Evolutionary conservation across 2,888 invertebrate genomes (phyloP).

Genomic region (Syrista parreyssii): DNA sequence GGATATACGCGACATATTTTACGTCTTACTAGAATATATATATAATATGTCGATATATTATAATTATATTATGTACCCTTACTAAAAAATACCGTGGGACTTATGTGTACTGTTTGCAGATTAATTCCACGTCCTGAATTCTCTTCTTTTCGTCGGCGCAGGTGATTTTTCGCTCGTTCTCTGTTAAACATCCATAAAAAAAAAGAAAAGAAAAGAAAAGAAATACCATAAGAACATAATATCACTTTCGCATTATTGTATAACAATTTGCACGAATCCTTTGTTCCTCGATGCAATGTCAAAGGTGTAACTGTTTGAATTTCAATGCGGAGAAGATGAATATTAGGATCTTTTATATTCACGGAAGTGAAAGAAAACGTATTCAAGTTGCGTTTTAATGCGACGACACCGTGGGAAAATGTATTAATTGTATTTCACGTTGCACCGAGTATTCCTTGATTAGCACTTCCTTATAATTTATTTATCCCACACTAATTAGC

Average conservation of each 20-base stretch:
- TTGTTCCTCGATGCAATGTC: neutral
- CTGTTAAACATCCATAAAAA: conserved; percentile 53
- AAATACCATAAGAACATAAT: neutral
- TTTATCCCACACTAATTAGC: neutral
- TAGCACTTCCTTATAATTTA: neutral
- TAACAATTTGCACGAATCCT: neutral
- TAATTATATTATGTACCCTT: conserved; percentile 1
- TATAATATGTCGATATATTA: neutral
- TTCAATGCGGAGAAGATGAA: neutral
- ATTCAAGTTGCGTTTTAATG: neutral
- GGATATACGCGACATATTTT: neutral
- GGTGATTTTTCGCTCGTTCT: conserved; percentile 58
- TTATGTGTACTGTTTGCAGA: conserved; percentile 57
- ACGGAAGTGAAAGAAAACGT: neutral
- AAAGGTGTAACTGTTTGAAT: neutral
- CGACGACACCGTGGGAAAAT: neutral
- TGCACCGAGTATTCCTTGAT: neutral
- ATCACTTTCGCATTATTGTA: neutral
- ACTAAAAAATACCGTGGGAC: conserved; percentile 20
- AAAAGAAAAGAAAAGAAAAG: conserved; percentile 46
- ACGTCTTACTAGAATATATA: neutral
- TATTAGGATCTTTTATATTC: neutral
- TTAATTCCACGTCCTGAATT: conserved; percentile 52
- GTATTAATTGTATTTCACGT: neutral
- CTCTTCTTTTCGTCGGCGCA: conserved; percentile 56